Base-by-base conservation (phyloP, 2,113 vertebrate genomes). In the Fulmarus glacialis region DNA sequence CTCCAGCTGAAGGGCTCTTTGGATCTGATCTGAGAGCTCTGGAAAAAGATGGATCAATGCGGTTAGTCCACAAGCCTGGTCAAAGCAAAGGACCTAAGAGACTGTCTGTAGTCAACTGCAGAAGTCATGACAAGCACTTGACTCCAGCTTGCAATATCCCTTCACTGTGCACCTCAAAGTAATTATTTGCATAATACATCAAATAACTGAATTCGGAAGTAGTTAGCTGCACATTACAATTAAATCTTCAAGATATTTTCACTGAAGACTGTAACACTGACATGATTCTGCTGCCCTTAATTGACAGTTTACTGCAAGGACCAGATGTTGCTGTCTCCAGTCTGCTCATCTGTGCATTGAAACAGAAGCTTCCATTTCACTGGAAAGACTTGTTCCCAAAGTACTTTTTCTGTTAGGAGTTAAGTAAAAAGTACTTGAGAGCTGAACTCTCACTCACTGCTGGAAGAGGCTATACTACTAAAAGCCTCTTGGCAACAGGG, bases 21-120 rank as follows among this genome's bases (percentile, higher is more conserved):
- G 98, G 96, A 99, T 98, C 98, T 99, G 99, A 96, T 99, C 99
- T 2, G 98, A 98, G 84, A 99, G 98, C 67, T 99, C 99, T 99
- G 86, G 15, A 55, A 64, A 87, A 43, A 67, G 45, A 64, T 2
- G 21, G 9, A 66, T 80, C 66, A 30, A 6, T 15, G n/a, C 5
- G 2, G n/a, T 94, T 59, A 91, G n/a, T 45, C 30, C 66, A 38
- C 48, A 84, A 32, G 55, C 43, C 56, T 17, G 16, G n/a, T 23
- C 36, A 71, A 85, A 75, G 62, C 2, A 1, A 68, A 94, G 60
- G 38, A 45, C 45, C 45, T 45, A 19, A 45, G 8, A 45, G 45
- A 45, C 45, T 45, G 45, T 19, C 45, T 45, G 45, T 45, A 45
- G 45, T 45, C 45, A 19, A 45, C 45, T 45, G 40, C 47, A 82